Evolutionary conservation across 2,888 invertebrate genomes (phyloP).

Genomic region (Heliconius erato): DNA sequence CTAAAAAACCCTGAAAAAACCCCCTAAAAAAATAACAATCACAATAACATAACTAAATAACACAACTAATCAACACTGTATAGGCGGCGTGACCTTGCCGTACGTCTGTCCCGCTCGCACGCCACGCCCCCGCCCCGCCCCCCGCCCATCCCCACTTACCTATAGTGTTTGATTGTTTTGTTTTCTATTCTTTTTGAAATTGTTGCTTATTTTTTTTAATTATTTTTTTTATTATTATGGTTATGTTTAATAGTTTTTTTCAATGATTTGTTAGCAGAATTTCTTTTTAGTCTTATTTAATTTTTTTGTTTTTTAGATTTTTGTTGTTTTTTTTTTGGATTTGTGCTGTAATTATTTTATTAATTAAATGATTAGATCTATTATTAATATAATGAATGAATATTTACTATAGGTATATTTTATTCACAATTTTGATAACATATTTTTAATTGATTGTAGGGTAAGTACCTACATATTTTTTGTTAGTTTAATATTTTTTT

Average conservation of each 20-base stretch:
- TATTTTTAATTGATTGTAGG: too few species aligned
- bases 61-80: conserved; percentile 19
- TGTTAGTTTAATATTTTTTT: too few species aligned
- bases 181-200: conserved; percentile 1
- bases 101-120: conserved; percentile 69
- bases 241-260: background rate
- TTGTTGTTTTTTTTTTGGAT: too few species aligned
- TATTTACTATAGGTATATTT: too few species aligned
- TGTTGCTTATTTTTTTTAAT: background rate
- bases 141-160: conserved; percentile 76
- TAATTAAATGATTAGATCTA: too few species aligned
- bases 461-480: too few species aligned
- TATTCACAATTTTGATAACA: too few species aligned
- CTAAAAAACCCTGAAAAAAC: background rate
- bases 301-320: background rate
- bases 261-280: background rate
- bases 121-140: conserved; percentile 75
- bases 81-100: conserved; percentile 45
- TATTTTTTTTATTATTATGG: background rate
- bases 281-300: background rate
- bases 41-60: conserved; percentile 10
- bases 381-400: too few species aligned
- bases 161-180: conserved; percentile 48
- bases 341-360: too few species aligned
- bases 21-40: background rate